These are phyloP conservation scores for Aquatica leii DNA, from an alignment of 2,888 invertebrate genomes.

Conservation along the genomic window DNA sequence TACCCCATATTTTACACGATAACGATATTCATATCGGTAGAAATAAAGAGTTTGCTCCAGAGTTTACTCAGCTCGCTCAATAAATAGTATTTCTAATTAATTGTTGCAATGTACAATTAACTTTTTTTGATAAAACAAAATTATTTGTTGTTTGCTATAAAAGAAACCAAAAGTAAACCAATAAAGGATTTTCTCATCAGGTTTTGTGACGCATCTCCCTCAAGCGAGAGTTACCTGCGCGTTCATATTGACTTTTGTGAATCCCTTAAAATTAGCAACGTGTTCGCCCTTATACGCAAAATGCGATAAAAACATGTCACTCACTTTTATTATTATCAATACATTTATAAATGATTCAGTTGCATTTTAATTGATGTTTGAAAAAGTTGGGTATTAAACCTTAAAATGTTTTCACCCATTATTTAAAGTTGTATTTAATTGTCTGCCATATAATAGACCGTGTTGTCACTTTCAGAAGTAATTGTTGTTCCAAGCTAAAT, in stretches of 20 bases:
- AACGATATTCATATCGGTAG: constrained; percentile 33
- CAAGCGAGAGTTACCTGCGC: constrained; percentile 42
- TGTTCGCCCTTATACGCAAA: constrained; percentile 37
- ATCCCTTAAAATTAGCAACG: constrained; percentile 42
- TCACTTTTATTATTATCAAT: constrained; percentile 23
- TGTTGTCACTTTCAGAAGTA: too few relatives aligned
- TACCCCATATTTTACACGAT: constrained; percentile 35
- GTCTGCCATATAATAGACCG: too few relatives aligned
- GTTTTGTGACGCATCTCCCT: constrained; percentile 39
- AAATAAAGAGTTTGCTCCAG: constrained; percentile 19
- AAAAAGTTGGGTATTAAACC: too few relatives aligned
- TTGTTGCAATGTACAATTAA: too few relatives aligned
- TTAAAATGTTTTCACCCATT: too few relatives aligned
- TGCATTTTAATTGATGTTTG: too few relatives aligned
- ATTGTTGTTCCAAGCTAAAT: too few relatives aligned
- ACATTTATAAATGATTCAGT: not conserved
- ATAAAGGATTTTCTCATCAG: constrained; percentile 32
- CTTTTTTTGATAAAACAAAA: too few relatives aligned
- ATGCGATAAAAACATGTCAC: constrained; percentile 29
- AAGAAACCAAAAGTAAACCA: constrained; percentile 16
- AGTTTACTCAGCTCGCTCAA: too few relatives aligned
- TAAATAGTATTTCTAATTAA: too few relatives aligned
- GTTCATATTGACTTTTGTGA: constrained; percentile 43
- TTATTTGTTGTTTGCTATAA: too few relatives aligned
- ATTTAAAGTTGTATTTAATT: too few relatives aligned